Conservation (phyloP, 2,888 invertebrate genomes). For the Eumacrocentrus americanus region DNA sequence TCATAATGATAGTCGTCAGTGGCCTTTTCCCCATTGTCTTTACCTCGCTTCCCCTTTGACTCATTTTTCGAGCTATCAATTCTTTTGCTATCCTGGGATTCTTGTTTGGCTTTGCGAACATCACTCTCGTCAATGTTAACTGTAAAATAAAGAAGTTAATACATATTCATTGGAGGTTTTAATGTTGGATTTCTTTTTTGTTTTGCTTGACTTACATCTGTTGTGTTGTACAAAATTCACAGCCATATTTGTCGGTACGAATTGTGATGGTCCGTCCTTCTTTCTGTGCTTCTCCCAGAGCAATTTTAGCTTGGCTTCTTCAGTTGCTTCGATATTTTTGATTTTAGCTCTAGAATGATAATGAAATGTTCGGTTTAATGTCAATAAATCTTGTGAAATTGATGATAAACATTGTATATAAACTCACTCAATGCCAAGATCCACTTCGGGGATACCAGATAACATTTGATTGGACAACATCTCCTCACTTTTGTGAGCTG, state of each 20-base stretch:
- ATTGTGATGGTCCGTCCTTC: constrained; percentile 91
- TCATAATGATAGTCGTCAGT: constrained; percentile 98
- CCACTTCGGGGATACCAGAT: constrained; percentile 98
- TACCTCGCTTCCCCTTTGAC: constrained; percentile 65
- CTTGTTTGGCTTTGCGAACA: constrained; percentile 67
- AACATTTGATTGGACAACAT: constrained; percentile 99
- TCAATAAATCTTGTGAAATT: constrained; percentile 6
- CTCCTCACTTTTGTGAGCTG: constrained; percentile 91
- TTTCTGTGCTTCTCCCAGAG: constrained; percentile 88
- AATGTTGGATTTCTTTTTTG: background rate
- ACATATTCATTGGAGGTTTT: no score
- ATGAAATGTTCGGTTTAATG: constrained; percentile 27
- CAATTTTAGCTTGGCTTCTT: constrained; percentile 94
- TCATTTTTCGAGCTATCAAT: constrained; percentile 57
- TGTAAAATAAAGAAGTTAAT: no score
- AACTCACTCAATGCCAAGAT: constrained; percentile 92
- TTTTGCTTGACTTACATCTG: constrained; percentile 72
- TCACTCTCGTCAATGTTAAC: constrained; percentile 84
- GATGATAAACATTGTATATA: no score
- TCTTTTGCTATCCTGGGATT: constrained; percentile 63
- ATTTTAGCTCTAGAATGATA: constrained; percentile 80
- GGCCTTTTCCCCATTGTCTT: constrained; percentile 84
- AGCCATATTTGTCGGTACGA: constrained; percentile 98
- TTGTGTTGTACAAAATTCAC: constrained; percentile 98
- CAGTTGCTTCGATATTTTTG: constrained; percentile 97